A percentile compares a stretch with the other conserved stretches of the same genome.
phyloP scores from a whole-genome alignment of 2,888 invertebrate genomes.

The Caenorhabditis sp. region DNA sequence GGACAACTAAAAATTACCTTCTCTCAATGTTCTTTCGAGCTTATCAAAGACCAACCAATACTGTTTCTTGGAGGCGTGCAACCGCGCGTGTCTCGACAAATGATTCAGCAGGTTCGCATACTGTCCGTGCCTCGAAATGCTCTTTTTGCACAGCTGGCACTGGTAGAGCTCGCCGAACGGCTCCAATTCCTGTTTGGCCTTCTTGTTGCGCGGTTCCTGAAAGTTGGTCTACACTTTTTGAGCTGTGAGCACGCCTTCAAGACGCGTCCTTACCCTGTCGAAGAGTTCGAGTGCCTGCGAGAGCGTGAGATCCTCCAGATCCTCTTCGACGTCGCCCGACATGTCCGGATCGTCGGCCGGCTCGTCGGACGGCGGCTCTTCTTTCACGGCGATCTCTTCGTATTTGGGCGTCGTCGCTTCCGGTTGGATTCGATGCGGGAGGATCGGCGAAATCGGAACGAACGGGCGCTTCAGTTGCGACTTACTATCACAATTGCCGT shows the following conservation, averaged over 20 bases:
- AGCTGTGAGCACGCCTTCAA: background rate
- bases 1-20: conserved; percentile 63
- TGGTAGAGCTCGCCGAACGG: conserved; percentile 57
- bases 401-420: background rate
- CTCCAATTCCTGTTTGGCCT: conserved; percentile 35
- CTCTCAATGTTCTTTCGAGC: background rate
- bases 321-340: conserved; percentile 46
- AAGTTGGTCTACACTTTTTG: conserved; percentile 18
- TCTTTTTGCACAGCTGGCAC: conserved; percentile 56
- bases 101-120: conserved; percentile 62
- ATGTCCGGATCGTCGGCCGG: conserved; percentile 51
- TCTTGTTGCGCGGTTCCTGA: conserved; percentile 33
- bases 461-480: conserved; percentile 32
- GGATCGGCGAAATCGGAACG: conserved; percentile 44
- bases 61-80: conserved; percentile 64
- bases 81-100: conserved; percentile 57
- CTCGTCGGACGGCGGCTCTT: conserved; percentile 49
- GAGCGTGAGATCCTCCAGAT: conserved; percentile 37
- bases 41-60: conserved; percentile 48
- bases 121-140: conserved; percentile 57
- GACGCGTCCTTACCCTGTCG: conserved; percentile 11
- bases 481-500: conserved; percentile 8
- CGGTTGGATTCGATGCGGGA: conserved; percentile 8
- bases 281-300: conserved; percentile 49
- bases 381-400: conserved; percentile 50